A percentile compares a stretch with the other conserved stretches of the same genome.
Evolutionary conservation across 1,140 invertebrate species (phyloP).

Genomic region (Pseudomyrmex cubaensis): DNA sequence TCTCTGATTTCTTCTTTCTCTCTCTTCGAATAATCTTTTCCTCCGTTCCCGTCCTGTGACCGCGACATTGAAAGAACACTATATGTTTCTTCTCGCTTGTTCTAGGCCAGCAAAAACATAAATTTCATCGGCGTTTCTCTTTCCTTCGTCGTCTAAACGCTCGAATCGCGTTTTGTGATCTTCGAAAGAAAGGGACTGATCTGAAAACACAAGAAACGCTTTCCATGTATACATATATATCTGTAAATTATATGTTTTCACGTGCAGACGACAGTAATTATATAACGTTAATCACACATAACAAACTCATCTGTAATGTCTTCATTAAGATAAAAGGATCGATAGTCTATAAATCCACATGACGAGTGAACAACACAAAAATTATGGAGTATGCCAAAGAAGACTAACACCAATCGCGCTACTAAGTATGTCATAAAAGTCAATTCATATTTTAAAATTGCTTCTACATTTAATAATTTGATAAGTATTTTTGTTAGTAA

Average conservation of each 20-base stretch:
- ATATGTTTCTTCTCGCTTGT: slow-evolving; percentile 32
- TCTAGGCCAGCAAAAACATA: slow-evolving; percentile 50
- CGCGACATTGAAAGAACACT: neutral
- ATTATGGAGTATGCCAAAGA: slow-evolving; percentile 13
- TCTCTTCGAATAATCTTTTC: slow-evolving; percentile 11
- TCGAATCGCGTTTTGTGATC: slow-evolving; percentile 28
- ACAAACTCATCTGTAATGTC: slow-evolving; percentile 18
- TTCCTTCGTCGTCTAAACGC: slow-evolving; percentile 11
- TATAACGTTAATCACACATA: slow-evolving; percentile 55
- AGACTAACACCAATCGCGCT: neutral
- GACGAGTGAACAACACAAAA: slow-evolving; percentile 37
- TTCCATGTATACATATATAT: neutral
- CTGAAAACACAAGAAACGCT: neutral
- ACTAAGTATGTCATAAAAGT: neutral
- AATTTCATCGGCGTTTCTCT: slow-evolving; percentile 58
- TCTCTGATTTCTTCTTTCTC: slow-evolving; percentile 33
- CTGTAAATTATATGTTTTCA: slow-evolving; percentile 47
- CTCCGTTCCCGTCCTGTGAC: neutral
- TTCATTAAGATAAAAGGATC: slow-evolving; percentile 41
- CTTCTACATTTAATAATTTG: too few species aligned
- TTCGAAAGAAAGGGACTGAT: slow-evolving; percentile 6
- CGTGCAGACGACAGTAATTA: slow-evolving; percentile 18
- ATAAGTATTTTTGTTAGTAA: too few species aligned
- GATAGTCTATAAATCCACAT: slow-evolving; percentile 41
- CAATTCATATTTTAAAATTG: slow-evolving; percentile 1